These are phyloP conservation scores for Botia kubotai DNA, from an alignment of 2,797 vertebrate species.

Conservation along the genomic window DNA sequence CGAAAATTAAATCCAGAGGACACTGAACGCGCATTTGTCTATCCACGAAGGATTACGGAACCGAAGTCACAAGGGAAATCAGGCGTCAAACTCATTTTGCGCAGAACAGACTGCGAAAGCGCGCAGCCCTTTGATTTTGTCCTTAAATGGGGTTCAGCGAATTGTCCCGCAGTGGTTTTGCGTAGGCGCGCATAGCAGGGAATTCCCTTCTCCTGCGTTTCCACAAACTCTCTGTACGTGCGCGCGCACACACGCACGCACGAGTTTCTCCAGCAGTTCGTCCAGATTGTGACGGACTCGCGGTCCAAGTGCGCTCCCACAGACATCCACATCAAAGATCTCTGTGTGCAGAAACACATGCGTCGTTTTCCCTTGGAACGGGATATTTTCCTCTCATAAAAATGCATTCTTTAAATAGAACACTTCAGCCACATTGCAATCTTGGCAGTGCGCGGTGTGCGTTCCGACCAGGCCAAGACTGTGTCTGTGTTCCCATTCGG, in stretches of 20 bases:
- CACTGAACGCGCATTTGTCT: background rate
- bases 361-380: slow-evolving; percentile 54
- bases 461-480: background rate
- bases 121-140: slow-evolving; percentile 57
- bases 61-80: slow-evolving; percentile 22
- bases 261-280: slow-evolving; percentile 51
- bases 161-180: slow-evolving; percentile 43
- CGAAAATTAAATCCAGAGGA: slow-evolving; percentile 63
- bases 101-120: slow-evolving; percentile 49
- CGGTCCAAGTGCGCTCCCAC: slow-evolving; percentile 70
- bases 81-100: background rate
- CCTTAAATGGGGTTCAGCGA: slow-evolving; percentile 51
- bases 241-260: slow-evolving; percentile 48
- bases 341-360: slow-evolving; percentile 60
- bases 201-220: slow-evolving; percentile 69
- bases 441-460: background rate
- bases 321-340: slow-evolving; percentile 72
- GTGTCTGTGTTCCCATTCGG: background rate
- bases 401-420: slow-evolving; percentile 67
- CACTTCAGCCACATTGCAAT: slow-evolving; percentile 38
- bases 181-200: slow-evolving; percentile 66
- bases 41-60: slow-evolving; percentile 1
- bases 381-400: slow-evolving; percentile 62
- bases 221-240: slow-evolving; percentile 40
- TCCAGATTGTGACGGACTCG: slow-evolving; percentile 41